phyloP scores from a whole-genome alignment of 1,140 invertebrate genomes.

The Zelostemma sp. region DNA sequence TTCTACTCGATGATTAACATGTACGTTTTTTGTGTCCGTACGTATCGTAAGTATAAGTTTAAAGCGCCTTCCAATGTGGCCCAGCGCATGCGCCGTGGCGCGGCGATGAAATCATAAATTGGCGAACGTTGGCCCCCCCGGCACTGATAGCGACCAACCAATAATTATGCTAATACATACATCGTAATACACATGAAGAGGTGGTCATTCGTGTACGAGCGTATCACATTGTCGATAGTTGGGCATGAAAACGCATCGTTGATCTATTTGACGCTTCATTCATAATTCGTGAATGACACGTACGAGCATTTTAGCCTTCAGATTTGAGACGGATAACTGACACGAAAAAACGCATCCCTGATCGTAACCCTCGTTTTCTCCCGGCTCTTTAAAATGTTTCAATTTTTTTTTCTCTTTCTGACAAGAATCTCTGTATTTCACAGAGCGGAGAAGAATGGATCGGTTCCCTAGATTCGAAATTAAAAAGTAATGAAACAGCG shows the following conservation, averaged over 20 bases:
- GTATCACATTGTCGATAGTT: neutral
- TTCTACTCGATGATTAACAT: slow-evolving; percentile 27
- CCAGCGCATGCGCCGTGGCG: slow-evolving; percentile 48
- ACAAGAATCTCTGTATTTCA: too few species aligned
- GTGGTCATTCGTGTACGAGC: slow-evolving; percentile 47
- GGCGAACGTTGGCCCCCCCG: slow-evolving; percentile 61
- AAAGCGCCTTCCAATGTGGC: slow-evolving; percentile 6
- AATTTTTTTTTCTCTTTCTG: neutral
- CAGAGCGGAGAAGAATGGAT: neutral
- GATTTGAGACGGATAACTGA: too few species aligned
- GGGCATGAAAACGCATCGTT: slow-evolving; percentile 1
- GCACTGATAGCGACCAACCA: slow-evolving; percentile 66
- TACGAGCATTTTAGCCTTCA: neutral
- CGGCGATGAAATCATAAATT: slow-evolving; percentile 68
- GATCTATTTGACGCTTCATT: slow-evolving; percentile 9
- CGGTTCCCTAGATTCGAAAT: neutral
- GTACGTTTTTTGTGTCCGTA: slow-evolving; percentile 20
- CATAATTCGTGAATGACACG: neutral
- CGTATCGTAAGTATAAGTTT: slow-evolving; percentile 24
- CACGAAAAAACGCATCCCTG: too few species aligned
- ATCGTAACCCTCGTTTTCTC: too few species aligned
- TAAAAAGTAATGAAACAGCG: slow-evolving; percentile 9
- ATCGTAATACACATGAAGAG: slow-evolving; percentile 61
- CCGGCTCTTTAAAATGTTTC: too few species aligned
- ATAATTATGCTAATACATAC: slow-evolving; percentile 67